Base-by-base conservation (phyloP, 1,140 invertebrate species). In the Euglossa dilemma region DNA sequence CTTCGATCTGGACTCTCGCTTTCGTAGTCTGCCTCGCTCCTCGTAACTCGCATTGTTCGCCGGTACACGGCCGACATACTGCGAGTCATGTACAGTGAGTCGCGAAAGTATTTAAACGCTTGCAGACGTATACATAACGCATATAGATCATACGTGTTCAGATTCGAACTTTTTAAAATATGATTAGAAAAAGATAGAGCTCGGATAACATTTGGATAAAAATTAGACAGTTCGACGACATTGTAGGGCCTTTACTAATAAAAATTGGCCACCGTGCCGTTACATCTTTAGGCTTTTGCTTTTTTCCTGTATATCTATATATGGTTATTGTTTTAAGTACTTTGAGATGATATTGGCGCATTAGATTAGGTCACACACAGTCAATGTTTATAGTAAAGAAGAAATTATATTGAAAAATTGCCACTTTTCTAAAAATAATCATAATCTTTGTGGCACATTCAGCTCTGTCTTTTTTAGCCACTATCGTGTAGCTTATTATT, bases 1-100 rank as follows among this genome's bases (percentile, higher is more conserved):
- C 52, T 14, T 50, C 43, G 72, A 80, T 20, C 25, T 54, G 56
- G 47, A 81, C 79, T 88, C 50, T 71, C 63, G 59, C 84, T 78
- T 69, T 66, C 47, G 61, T 59, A 85, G 71, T 64, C 78, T 56
- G 80, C 63, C 47, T 66, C 73, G 28, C 25, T 71, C 54, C 71
- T 86, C 80, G 59, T 71, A 71, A 79, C 61, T 86, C 78, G 77
- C 69, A 77, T 87, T 77, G 75, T 86, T 86, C 71, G 63, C 70
- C 66, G 76, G 25, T 52, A 73, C 71, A 43, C 50, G 76, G 54
- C 67, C 43, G 70, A 57, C 63, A 76, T 36, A 80, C 28, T 23
- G 74, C 56, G 47, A 86, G n/a, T 73, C 36, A 43, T 43, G 63
- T 76, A 82, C 73, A 82, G 63, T 76, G 80, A 54, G 54, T 28